A percentile compares a stretch with the other conserved stretches of the same genome.
Conservation (phyloP, 2,888 invertebrate species). For the Diaphora mendica region DNA sequence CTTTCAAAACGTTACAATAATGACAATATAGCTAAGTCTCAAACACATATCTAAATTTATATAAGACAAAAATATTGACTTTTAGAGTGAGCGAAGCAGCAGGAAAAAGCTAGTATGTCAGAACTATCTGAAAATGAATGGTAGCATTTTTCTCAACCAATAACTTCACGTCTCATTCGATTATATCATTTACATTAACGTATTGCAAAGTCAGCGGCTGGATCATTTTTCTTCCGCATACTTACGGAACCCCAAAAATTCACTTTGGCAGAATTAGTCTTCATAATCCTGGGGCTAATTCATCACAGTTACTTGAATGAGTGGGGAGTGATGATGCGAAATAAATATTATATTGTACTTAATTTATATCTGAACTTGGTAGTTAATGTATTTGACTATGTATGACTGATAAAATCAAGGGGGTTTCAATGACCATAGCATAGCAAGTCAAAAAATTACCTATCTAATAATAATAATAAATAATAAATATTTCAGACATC, state of each 20-base stretch:
- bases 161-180: slow-evolving; percentile 74
- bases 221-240: slow-evolving; percentile 77
- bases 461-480: too few species aligned
- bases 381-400: neutral
- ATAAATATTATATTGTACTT: slow-evolving; percentile 51
- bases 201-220: slow-evolving; percentile 73
- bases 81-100: too few species aligned
- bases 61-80: too few species aligned
- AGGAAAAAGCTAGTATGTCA: neutral
- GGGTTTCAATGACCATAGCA: neutral
- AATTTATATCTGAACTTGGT: slow-evolving; percentile 1
- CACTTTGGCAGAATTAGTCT: slow-evolving; percentile 72
- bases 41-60: too few species aligned
- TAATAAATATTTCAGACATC: too few species aligned
- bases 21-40: too few species aligned
- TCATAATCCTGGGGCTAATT: slow-evolving; percentile 77
- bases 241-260: slow-evolving; percentile 72
- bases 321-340: slow-evolving; percentile 67
- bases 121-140: slow-evolving; percentile 10
- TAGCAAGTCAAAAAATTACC: neutral
- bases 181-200: slow-evolving; percentile 71
- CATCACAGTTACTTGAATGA: slow-evolving; percentile 62
- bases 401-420: neutral
- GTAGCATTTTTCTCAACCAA: slow-evolving; percentile 4
- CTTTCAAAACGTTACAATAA: too few species aligned